Evolutionary conservation across 2,888 invertebrate species (phyloP), one percentile per base, ranked within the genome.

Genomic region (Chymomyza caudatula): DNA sequence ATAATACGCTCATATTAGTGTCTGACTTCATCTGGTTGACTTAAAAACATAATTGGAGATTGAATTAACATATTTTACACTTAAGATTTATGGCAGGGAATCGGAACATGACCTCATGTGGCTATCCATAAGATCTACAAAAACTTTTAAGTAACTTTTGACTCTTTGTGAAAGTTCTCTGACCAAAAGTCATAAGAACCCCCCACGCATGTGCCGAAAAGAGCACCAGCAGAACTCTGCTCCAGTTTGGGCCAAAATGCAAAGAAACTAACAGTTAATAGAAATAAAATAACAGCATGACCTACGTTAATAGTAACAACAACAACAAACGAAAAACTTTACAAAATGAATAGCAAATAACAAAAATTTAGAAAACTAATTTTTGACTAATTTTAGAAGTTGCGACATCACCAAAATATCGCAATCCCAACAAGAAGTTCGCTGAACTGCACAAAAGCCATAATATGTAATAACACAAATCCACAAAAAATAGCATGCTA

Each of bases 301-400:
- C 85, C 82, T 85, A 82, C 85, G 82, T 68, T 85, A 85, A 82
- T 81, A 81, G 84, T 59, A 67, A 67, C 63, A 44, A 52, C 42
- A 49, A 23, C 49, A 56, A 55, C 19, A 43, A 22, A 53, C 17
- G 23, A 59, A 29, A 56, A 51, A 55, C 47, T 47, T 47, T 17
- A n/a, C n/a, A 22, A 47, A 65, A 67, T 54, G 29, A 42, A 43
- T 56, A 15, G 42, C 43, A 63, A 60, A 57, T 65, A 43, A 60
- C 67, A 73, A 71, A 68, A 15, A 47, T 47, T 47, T 47, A 15
- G 47, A 47, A 47, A 17, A 47, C 15, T 19, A 47, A 53, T 23
- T 71, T 65, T 65, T 71, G 67, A 82, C 82, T 82, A 82, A 85
- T 80, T 82, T 83, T 83, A 83, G 82, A 78, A 70, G 85, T 83